phyloP scores from a whole-genome alignment of 2,888 invertebrate species.

The Ramazzottius varieornatus region DNA sequence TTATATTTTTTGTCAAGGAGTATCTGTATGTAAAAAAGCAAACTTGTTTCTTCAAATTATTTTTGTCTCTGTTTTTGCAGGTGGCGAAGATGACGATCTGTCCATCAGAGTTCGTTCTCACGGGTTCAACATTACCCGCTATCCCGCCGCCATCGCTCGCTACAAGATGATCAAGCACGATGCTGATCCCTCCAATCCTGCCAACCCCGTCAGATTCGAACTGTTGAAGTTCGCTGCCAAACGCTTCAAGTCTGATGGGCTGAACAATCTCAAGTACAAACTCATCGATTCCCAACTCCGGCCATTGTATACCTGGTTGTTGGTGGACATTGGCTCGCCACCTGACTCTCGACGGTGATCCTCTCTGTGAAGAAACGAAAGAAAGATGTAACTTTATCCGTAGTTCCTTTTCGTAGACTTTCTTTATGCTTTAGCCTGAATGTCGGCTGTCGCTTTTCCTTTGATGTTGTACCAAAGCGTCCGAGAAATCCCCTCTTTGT shows the following conservation, averaged over 20 bases:
- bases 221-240: not conserved
- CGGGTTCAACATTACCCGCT: conserved; percentile 65
- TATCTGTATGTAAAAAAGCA: too few species aligned
- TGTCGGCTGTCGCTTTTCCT: not conserved
- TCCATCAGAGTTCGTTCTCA: conserved; percentile 29
- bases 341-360: not conserved
- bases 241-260: not conserved
- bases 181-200: conserved; percentile 64
- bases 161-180: conserved; percentile 86
- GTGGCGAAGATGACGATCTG: conserved; percentile 6
- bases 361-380: not conserved
- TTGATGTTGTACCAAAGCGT: too few species aligned
- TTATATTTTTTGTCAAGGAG: too few species aligned
- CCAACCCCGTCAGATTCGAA: not conserved
- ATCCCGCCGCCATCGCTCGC: conserved; percentile 65
- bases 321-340: not conserved
- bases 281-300: not conserved
- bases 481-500: too few species aligned
- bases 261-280: not conserved
- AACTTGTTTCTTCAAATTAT: too few species aligned
- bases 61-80: too few species aligned
- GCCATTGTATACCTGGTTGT: not conserved
- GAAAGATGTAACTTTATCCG: too few species aligned
- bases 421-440: too few species aligned
- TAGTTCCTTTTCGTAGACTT: too few species aligned